Evolutionary conservation across 2,113 vertebrate genomes (phyloP), one percentile per base, ranked within the genome.

Genomic region (Albula glossodonta): DNA sequence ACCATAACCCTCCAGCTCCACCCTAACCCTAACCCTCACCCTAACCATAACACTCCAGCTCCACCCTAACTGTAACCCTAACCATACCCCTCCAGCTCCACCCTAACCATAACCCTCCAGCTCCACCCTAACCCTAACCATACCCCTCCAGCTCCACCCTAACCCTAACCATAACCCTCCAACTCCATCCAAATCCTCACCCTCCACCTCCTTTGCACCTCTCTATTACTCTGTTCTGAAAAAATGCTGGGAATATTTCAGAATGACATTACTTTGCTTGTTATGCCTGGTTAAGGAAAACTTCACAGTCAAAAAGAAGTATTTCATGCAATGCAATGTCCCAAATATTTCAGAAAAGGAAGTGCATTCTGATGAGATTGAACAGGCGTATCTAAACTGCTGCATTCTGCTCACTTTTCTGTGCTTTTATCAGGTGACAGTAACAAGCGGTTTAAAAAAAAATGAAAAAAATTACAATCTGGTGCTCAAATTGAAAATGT

Each of bases 401-500:
- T 84, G 85, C 91, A 87, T 88, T 91, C 91, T 89, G 87, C 88
- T 88, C 89, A 87, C 92, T 90, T 93, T 93, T 90, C 90, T 94
- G 91, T 90, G 84, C 78, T 51, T 87, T 88, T 90, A 90, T 92
- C 87, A 78, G 89, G 90, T 86, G 88, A 90, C 90, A 88, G 56
- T 89, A 85, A 90, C 87, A 89, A 87, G 60, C 22, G 60, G 85
- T 25, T 74, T 22, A 8, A 87, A 86, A 83, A 84, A 90, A 90
- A 60, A 91, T 88, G 89, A 92, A 93, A 90, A 90, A 89, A 89
- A 90, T 90, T 90, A 92, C 88, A 89, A 90, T 91, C 92, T 93
- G 91, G 90, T 93, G 93, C 92, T 89, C 93, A 94, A 93, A 94
- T 94, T 93, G 93, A 89, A 93, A 92, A 93, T 93, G 89, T 94